Base-by-base conservation (phyloP, 2,113 vertebrate species). In the Aphyosemion australe region DNA sequence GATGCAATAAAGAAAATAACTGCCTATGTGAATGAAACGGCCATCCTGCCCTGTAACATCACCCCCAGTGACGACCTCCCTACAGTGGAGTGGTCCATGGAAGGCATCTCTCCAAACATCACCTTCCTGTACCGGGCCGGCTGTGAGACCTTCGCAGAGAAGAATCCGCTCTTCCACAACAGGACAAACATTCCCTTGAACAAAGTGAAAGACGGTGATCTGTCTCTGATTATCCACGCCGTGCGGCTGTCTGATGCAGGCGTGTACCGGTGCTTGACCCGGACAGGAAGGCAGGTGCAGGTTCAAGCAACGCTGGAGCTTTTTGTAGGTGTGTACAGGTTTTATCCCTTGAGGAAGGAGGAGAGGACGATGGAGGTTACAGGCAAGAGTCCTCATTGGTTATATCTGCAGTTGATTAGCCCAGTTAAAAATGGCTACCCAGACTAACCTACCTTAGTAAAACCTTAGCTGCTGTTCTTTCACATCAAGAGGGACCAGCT, bases 1-100 rank as follows among this genome's bases (percentile, higher is more conserved):
- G 10, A 37, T 71, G 6, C 11, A 16, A 8, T 14, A 7, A 14
- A 13, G 50, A 52, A 13, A 53, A 53, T 53, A 53, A 53, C 21
- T n/a, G 70, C 59, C 3, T 26, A 71, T 1, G 77, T 18, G 0
- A 70, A 58, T 0, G 64, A 4, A 1, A 31, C 32, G 0, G 31
- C 47, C 12, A 5, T 61, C 1, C 71, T 84, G 9, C 78, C 67
- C 6, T 84, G 82, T 58, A 59, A 8, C 6, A 3, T 16, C 12
- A 3, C 12, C 1, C 3, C 0, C 18, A 2, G 0, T 0, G 1
- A 34, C 0, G 49, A 72, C 3, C 11, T 69, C 7, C 70, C 60
- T 0, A 48, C 67, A 0, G 21, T 84, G n/a, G 82, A 84, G 53
- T 81, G 74, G 82, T 72, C 58, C 43, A 46, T 18, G 41, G 2